Evolutionary conservation across 2,797 vertebrate genomes (phyloP).

Genomic region (Arremon aurantiirostris): DNA sequence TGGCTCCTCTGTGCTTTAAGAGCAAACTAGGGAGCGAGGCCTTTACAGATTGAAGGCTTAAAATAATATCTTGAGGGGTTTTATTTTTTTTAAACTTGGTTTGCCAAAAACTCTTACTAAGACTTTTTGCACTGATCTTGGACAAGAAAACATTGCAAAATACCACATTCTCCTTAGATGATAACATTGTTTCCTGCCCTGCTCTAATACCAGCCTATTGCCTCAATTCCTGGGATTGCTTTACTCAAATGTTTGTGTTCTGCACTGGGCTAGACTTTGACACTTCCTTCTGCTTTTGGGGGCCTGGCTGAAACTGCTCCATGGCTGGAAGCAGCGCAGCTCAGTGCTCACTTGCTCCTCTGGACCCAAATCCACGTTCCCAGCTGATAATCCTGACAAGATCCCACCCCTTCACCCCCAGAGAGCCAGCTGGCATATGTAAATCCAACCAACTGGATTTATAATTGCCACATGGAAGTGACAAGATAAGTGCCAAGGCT

Average conservation of each 20-base stretch:
- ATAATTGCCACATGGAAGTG: neutral
- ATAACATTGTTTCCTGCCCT: constrained; percentile 29
- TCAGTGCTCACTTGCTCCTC: neutral
- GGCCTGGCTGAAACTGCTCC: neutral
- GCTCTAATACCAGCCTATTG: constrained; percentile 29
- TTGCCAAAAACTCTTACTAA: constrained; percentile 33
- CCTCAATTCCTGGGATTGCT: constrained; percentile 46
- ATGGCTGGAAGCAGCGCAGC: neutral
- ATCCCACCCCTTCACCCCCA: neutral
- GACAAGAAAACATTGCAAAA: constrained; percentile 49
- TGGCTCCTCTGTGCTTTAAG: neutral
- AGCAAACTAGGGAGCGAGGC: neutral
- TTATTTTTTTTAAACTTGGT: neutral
- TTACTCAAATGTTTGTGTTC: neutral
- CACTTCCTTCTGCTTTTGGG: neutral
- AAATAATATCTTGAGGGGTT: neutral
- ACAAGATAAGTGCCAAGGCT: neutral
- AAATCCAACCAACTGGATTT: neutral
- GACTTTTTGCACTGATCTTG: constrained; percentile 14
- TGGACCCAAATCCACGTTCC: neutral
- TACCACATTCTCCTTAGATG: constrained; percentile 31
- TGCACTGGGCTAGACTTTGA: neutral
- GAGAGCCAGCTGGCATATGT: neutral
- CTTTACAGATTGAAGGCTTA: neutral
- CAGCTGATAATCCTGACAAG: neutral